A percentile compares a stretch with the other conserved stretches of the same genome.
These are phyloP conservation scores for Motacilla tschutschensis DNA, from an alignment of 2,113 vertebrate genomes.

Conservation along the genomic window DNA sequence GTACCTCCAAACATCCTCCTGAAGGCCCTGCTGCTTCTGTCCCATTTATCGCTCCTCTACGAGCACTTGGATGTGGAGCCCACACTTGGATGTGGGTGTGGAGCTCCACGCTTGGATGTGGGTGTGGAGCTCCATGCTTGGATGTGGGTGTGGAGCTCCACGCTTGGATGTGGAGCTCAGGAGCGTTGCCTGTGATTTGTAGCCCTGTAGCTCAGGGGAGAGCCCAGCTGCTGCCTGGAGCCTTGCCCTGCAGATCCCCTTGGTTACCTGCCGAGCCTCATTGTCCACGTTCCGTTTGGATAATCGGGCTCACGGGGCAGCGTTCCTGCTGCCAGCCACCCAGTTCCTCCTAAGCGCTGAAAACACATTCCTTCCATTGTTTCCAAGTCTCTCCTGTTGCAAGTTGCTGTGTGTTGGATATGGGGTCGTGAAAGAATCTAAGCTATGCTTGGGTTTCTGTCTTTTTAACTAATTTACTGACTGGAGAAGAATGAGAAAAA, in stretches of 20 bases:
- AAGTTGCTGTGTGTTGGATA: slow-evolving; percentile 56
- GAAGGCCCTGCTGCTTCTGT: neutral
- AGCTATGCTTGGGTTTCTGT: slow-evolving; percentile 28
- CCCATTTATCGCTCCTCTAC: accelerated
- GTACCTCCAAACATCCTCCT: neutral
- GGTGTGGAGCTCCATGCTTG: too few relatives aligned
- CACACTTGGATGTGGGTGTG: too few relatives aligned
- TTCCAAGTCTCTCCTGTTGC: slow-evolving; percentile 41
- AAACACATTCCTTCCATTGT: slow-evolving; percentile 64
- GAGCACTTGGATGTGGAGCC: neutral
- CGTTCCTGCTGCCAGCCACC: neutral
- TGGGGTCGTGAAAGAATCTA: neutral
- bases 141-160: neutral
- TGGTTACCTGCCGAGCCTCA: slow-evolving; percentile 44
- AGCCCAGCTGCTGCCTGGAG: neutral
- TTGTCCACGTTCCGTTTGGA: neutral
- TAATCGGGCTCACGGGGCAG: neutral
- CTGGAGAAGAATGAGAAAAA: slow-evolving; percentile 45
- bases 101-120: too few relatives aligned
- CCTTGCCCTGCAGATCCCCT: neutral
- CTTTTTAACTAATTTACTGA: slow-evolving; percentile 37
- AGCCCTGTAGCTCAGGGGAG: neutral
- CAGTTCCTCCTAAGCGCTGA: neutral
- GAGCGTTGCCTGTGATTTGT: neutral
- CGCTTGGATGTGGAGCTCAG: neutral